Base-by-base conservation (phyloP, 1,140 invertebrate species). In the Hetaerina americana region DNA sequence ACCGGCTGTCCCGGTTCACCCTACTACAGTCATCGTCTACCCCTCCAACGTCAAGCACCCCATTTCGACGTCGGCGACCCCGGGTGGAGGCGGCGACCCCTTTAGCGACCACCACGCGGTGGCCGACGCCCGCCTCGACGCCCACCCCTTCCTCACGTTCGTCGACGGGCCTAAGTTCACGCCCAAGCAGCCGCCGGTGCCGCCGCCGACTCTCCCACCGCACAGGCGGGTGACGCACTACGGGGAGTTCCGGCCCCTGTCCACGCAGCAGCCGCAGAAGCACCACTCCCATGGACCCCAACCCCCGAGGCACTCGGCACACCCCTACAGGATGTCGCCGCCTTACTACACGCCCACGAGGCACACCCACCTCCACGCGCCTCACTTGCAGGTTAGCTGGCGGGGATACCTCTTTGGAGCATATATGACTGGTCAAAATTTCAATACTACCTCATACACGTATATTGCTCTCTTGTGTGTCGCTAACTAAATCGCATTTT, bases 71-170 rank as follows among this genome's bases (percentile, higher is more conserved):
- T 26, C 57, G 49, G 66, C 70, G 0, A 25, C 66, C 8, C 22
- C 27, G 27, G 29, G 26, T 10, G 26, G 22, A 3, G 5, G 5
- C 29, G 5, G 5, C 6, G 26, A 70, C 26, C 29, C n/a, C 24
- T 40, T 24, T n/a, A n/a, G 49, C 2, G 5, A 69, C 3, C 5
- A 5, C 28, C 77, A 80, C 5, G 72, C 78, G 0, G 72, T 74
- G 18, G 77, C 80, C 0, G 79, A 80, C 66, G 76, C 77, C 6
- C 70, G 81, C 70, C 77, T 76, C 75, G 81, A 82, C 72, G 71
- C 72, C 26, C 79, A 85, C 68, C 80, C 83, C 8, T 84, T 82
- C 72, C 73, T 83, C 0, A 85, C 85, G 74, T 84, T 83, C 72
- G 79, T 84, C n/a, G 82, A 84, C 26, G 80, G 79, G 5, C 81